Conservation (phyloP, 2,113 vertebrate species). For the Syngnathus floridae region DNA sequence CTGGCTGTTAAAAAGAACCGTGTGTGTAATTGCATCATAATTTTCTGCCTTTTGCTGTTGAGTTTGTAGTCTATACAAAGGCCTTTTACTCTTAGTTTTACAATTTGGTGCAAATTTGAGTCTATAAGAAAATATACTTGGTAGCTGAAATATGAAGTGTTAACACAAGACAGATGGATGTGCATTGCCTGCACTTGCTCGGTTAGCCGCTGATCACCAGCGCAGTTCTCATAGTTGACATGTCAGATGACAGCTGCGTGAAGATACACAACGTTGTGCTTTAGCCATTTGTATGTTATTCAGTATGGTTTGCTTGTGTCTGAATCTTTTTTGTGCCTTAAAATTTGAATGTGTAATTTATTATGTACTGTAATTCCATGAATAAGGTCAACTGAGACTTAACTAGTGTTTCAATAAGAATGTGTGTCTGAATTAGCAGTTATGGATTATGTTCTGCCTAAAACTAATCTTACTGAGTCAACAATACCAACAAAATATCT, state of each 20-base stretch:
- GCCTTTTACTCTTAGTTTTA: constrained; percentile 15
- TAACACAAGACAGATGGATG: constrained; percentile 25
- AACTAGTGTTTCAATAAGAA: too few relatives aligned
- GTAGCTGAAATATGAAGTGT: constrained; percentile 14
- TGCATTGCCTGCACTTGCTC: constrained; percentile 8
- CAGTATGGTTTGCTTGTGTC: too few relatives aligned
- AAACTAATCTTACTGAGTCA: background rate
- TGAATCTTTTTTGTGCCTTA: too few relatives aligned
- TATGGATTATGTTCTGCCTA: too few relatives aligned
- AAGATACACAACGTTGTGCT: constrained; percentile 10
- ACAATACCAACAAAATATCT: background rate
- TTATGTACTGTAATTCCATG: background rate
- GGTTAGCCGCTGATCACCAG: constrained; percentile 18
- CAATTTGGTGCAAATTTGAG: constrained; percentile 14
- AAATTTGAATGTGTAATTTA: background rate
- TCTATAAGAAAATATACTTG: constrained; percentile 12
- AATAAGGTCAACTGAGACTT: background rate
- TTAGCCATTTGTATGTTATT: too few relatives aligned
- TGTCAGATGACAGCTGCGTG: constrained; percentile 19
- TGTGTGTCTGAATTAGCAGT: too few relatives aligned
- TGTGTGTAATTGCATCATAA: constrained; percentile 2
- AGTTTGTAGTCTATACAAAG: constrained; percentile 16
- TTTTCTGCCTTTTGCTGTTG: constrained; percentile 6
- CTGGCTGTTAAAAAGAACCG: constrained; percentile 1
- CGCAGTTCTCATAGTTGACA: constrained; percentile 46